Evolutionary conservation across 2,113 vertebrate genomes (phyloP), one percentile per base, ranked within the genome.

Genomic region (Cinclus mexicanus): DNA sequence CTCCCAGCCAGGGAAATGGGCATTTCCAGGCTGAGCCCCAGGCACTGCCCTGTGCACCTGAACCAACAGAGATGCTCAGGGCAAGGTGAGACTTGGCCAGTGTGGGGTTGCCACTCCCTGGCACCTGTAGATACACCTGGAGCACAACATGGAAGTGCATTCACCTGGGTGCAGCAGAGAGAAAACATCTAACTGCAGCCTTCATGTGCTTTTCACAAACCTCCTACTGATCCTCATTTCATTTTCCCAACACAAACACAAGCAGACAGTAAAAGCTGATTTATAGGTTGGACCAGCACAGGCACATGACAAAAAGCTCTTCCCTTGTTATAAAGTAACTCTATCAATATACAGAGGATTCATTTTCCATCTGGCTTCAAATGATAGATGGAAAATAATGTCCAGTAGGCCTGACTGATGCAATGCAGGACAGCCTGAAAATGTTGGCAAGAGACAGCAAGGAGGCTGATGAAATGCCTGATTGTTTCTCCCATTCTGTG

Each of bases 391-490:
- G 94, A 74, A 93, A 96, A 87, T 41, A 68, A 63, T 10, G 59
- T 70, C 91, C 75, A 86, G 70, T 42, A 82, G 63, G 85, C 67
- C 64, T 86, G 94, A 93, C 64, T 86, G 94, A 93, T 71, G 96
- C 90, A 95, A 68, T 7, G 53, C 88, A 94, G 90, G 87, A 53
- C 78, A 86, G 77, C 56, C 49, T 9, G 9, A 49, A 80, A 82
- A 85, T 26, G 49, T 23, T 91, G 87, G 91, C 96, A 94, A 35
- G 76, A 69, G 88, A 64, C 56, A 87, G 87, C 67, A 79, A 67
- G 77, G 33, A 81, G 70, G 60, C 82, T 87, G 84, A 82, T 93
- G 94, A 97, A 97, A 91, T 9, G 49, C 76, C 83, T 1, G 14
- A 83, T 91, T 89, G 89, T 92, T 82, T 82, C 90, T 80, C 57